Conservation (phyloP, 92 coral and sea anemone genomes). For the Desmophyllum pertusum region DNA sequence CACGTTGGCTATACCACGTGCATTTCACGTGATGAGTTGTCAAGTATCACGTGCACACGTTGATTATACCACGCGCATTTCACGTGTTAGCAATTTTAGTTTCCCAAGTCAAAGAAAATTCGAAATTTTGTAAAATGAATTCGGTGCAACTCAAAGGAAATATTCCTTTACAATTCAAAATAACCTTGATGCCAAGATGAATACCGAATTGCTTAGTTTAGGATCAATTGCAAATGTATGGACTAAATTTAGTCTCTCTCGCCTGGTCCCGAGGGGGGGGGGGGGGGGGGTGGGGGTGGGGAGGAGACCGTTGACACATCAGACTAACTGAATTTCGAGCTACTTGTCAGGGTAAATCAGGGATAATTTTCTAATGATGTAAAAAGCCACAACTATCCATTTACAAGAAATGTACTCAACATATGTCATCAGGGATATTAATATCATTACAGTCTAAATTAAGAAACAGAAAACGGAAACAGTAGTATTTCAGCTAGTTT, state of each 20-base stretch:
- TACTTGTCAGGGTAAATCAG: background rate
- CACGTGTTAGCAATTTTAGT: background rate
- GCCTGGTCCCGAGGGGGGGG: no score
- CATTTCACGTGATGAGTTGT: background rate
- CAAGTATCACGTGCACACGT: background rate
- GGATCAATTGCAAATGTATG: background rate
- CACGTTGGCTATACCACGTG: background rate
- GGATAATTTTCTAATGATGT: background rate
- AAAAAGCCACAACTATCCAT: background rate
- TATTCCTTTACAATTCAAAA: background rate
- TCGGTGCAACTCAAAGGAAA: background rate
- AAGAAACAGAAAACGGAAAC: background rate
- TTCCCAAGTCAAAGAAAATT: background rate
- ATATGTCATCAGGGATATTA: background rate
- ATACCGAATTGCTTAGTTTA: background rate
- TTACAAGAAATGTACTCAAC: background rate
- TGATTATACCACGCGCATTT: background rate
- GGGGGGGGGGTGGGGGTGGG: no score
- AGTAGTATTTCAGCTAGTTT: no score
- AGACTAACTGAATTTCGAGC: background rate
- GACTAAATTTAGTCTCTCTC: no score
- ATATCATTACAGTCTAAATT: background rate
- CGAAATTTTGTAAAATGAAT: background rate
- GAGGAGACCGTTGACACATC: no score
- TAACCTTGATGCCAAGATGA: background rate